phyloP scores from a whole-genome alignment of 1,140 invertebrate species.

The Drosophila biarmipes region DNA sequence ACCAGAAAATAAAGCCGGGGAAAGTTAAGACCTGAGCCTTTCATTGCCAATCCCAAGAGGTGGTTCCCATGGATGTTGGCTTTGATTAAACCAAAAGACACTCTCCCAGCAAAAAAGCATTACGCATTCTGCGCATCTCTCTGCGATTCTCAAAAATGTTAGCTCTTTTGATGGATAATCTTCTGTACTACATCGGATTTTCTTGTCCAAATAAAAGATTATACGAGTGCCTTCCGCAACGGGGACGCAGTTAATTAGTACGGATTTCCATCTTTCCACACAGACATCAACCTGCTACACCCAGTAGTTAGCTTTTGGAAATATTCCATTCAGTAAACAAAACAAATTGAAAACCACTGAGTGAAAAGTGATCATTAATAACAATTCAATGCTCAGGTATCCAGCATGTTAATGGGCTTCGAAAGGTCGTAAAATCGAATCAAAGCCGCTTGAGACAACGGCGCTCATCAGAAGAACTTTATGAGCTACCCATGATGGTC shows the following conservation, averaged over 20 bases:
- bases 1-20: constrained; percentile 10
- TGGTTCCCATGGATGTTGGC: constrained; percentile 39
- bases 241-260: constrained; percentile 18
- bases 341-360: constrained; percentile 33
- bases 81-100: constrained; percentile 20
- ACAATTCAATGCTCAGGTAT: constrained; percentile 27
- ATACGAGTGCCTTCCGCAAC: constrained; percentile 11
- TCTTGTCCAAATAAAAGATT: constrained; percentile 24
- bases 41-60: constrained; percentile 9
- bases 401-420: constrained; percentile 45
- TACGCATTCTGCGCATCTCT: constrained; percentile 1
- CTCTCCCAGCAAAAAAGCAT: not conserved
- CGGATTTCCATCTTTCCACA: constrained; percentile 11
- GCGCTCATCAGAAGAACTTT: constrained; percentile 45
- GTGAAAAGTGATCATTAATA: constrained; percentile 54
- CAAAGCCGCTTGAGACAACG: constrained; percentile 32
- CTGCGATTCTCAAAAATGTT: constrained; percentile 2
- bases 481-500: constrained; percentile 57
- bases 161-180: constrained; percentile 7
- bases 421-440: constrained; percentile 58
- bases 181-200: constrained; percentile 12
- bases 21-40: constrained; percentile 25
- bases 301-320: not conserved
- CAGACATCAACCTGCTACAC: constrained; percentile 33
- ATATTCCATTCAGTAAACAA: constrained; percentile 24